phyloP scores from a whole-genome alignment of 1,140 invertebrate genomes.

The Bicyclus anynana region DNA sequence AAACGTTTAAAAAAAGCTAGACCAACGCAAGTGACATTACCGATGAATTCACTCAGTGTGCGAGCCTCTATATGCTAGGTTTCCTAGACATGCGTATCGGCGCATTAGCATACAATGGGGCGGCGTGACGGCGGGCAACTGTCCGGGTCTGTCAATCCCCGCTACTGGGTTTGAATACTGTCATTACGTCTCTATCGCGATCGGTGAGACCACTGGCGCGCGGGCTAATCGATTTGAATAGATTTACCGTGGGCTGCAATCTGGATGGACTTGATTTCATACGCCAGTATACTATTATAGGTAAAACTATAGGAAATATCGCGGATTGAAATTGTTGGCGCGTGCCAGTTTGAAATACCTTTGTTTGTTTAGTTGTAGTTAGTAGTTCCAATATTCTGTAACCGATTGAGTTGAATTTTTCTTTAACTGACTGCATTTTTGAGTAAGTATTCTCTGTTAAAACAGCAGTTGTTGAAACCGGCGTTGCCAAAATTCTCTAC shows the following conservation, averaged over 20 bases:
- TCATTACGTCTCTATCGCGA: constrained; percentile 12
- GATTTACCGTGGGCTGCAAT: not conserved
- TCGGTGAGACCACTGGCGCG: not conserved
- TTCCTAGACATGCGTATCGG: constrained; percentile 12
- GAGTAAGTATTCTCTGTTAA: no score
- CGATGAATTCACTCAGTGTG: not conserved
- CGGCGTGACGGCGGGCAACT: constrained; percentile 4
- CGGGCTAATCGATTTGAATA: constrained; percentile 10
- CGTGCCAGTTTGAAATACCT: no score
- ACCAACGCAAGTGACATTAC: no score
- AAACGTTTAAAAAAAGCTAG: no score
- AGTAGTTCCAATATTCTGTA: no score
- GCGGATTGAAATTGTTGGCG: no score
- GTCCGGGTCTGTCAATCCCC: constrained; percentile 16
- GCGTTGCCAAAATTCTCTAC: no score
- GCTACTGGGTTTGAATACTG: constrained; percentile 20
- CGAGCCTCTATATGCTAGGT: not conserved
- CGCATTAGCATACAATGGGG: constrained; percentile 18
- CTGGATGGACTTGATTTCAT: not conserved
- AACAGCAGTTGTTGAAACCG: no score
- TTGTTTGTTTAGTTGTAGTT: no score
- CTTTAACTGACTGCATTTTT: no score
- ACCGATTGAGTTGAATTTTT: no score
- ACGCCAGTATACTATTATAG: not conserved
- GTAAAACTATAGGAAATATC: not conserved